Conservation (phyloP, 1,140 invertebrate species). For the Drosophila arizonae region DNA sequence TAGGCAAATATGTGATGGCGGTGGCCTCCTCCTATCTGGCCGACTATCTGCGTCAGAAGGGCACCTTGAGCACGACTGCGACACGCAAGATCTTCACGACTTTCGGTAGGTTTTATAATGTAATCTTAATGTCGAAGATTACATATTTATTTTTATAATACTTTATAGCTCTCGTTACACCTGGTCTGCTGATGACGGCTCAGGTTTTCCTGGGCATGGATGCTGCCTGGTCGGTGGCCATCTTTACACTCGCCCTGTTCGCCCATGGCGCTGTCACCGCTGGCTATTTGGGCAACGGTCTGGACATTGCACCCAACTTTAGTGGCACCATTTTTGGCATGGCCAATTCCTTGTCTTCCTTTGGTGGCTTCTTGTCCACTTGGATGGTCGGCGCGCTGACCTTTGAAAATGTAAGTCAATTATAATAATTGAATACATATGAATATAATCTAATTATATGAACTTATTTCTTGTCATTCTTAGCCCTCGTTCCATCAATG, state of each 20-base stretch:
- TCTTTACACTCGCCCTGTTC: slow-evolving; percentile 90
- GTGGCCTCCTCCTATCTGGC: slow-evolving; percentile 87
- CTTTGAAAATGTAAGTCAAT: slow-evolving; percentile 86
- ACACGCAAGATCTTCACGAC: slow-evolving; percentile 88
- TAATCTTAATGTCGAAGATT: too few relatives aligned
- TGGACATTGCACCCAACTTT: slow-evolving; percentile 95
- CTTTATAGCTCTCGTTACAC: slow-evolving; percentile 85
- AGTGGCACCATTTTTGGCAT: slow-evolving; percentile 95
- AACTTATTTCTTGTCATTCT: slow-evolving; percentile 43
- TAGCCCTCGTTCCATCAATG: slow-evolving; percentile 91
- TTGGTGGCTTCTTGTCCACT: slow-evolving; percentile 93
- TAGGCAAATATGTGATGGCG: slow-evolving; percentile 92
- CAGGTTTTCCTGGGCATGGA: slow-evolving; percentile 88
- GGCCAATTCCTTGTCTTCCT: slow-evolving; percentile 94
- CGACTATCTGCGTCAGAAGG: slow-evolving; percentile 86
- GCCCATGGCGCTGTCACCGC: slow-evolving; percentile 93
- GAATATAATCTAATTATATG: neutral
- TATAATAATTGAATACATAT: neutral
- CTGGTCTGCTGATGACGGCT: slow-evolving; percentile 88
- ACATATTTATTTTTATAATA: neutral
- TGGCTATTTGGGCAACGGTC: slow-evolving; percentile 93
- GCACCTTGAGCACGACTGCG: slow-evolving; percentile 87
- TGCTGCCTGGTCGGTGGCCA: slow-evolving; percentile 87
- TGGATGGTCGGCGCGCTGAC: slow-evolving; percentile 93
- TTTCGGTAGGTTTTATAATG: slow-evolving; percentile 84